Percentiles rank a stretch among this genome's conserved stretches.
These are phyloP conservation scores for Therioaphis trifolii DNA, from an alignment of 2,888 invertebrate genomes.

Conservation along the genomic window DNA sequence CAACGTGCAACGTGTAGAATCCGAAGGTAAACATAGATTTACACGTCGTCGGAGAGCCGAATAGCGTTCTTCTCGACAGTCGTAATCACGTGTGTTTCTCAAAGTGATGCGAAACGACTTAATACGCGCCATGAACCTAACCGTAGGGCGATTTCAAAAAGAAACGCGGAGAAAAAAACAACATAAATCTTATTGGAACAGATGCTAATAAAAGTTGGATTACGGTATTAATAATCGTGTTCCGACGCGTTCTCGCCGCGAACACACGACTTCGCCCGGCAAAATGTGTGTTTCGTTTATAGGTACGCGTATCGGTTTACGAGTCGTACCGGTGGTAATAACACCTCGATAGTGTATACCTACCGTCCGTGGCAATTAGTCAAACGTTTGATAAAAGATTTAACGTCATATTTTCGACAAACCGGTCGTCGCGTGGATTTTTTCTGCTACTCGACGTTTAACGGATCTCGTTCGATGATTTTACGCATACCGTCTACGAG, in stretches of 20 bases:
- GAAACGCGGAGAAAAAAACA: background rate
- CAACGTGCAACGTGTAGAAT: too few relatives aligned
- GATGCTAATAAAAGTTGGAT: background rate
- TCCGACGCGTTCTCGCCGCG: background rate
- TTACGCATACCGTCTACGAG: too few relatives aligned
- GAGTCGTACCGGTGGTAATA: background rate
- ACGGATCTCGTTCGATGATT: too few relatives aligned
- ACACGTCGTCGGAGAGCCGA: too few relatives aligned
- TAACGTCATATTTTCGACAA: slow-evolving; percentile 34
- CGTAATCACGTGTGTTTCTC: too few relatives aligned
- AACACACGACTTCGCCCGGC: background rate
- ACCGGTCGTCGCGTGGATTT: slow-evolving; percentile 1
- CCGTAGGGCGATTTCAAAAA: background rate
- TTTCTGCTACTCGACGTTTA: background rate
- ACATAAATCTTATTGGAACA: slow-evolving; percentile 17
- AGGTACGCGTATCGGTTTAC: background rate
- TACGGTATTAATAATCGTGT: slow-evolving; percentile 14
- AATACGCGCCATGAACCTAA: too few relatives aligned
- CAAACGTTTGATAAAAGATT: slow-evolving; percentile 17
- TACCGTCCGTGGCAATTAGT: background rate
- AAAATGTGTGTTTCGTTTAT: slow-evolving; percentile 28
- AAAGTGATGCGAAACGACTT: too few relatives aligned
- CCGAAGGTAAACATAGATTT: too few relatives aligned
- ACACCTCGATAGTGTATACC: background rate
- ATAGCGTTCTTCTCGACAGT: too few relatives aligned